These are phyloP conservation scores for Ariolimax columbianus DNA, from an alignment of 2,888 invertebrate species.

Conservation along the genomic window DNA sequence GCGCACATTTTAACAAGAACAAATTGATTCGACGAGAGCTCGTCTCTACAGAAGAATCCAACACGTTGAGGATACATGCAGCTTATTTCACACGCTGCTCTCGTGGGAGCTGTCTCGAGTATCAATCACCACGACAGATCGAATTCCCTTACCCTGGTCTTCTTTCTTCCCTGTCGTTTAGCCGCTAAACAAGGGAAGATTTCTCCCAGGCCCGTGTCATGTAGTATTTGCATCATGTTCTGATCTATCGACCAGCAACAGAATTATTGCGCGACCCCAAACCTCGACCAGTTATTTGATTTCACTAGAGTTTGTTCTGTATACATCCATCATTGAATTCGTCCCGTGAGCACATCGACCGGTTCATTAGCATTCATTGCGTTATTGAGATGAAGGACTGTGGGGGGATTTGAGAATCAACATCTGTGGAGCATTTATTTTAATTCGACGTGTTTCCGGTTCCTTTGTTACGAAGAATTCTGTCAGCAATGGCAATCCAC, in stretches of 20 bases:
- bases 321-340: neutral
- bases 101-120: slow-evolving; percentile 1
- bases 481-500: no score
- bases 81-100: slow-evolving; percentile 16
- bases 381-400: neutral
- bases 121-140: slow-evolving; percentile 8
- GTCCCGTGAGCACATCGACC: neutral
- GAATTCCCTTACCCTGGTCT: neutral
- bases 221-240: neutral
- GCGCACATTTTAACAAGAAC: neutral
- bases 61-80: neutral
- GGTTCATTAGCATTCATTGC: neutral
- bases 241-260: slow-evolving; percentile 21
- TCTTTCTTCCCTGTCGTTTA: neutral
- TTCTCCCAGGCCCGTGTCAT: neutral
- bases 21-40: slow-evolving; percentile 6
- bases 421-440: neutral
- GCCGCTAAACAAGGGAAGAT: neutral
- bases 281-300: neutral
- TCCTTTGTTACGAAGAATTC: no score
- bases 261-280: neutral
- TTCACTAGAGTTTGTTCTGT: neutral
- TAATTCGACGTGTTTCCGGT: no score
- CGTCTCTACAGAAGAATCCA: neutral
- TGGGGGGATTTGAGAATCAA: neutral